Evolutionary conservation across 2,113 vertebrate species (phyloP), one percentile per base, ranked within the genome.

Genomic region (Mus pahari): DNA sequence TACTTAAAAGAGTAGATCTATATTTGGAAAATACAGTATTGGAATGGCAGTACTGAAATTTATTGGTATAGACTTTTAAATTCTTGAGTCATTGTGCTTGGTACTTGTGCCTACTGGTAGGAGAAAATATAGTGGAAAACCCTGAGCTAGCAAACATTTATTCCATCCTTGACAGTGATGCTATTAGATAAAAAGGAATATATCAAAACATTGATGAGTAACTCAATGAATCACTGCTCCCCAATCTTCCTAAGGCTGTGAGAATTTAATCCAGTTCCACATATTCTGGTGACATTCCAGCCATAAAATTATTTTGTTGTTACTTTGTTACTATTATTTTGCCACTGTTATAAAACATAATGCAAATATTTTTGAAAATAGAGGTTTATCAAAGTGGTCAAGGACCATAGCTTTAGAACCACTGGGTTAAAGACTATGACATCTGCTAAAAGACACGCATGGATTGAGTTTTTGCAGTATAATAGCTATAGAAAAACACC

Each of bases 171-270:
- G 97, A 98, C 98, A 99, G 99, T 99, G 98, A 99, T 99, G 99
- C 99, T 98, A 98, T 98, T 98, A 98, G 98, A 98, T 98, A 97
- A 98, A 98, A 96, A 98, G 99, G 98, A 98, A 99, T 99, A 99
- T 99, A 99, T 98, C 99, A 99, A 99, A 99, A 99, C 98, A 99
- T 99, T 91, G 99, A 99, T 97, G 99, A 99, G 93, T 99, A 99
- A 98, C 99, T 99, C 98, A 99, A 99, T 98, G 99, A 99, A 99
- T 99, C 99, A 68, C 28, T 64, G 62, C 8, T 10, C 26, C 24
- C 9, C 62, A 64, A 64, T 9, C 60, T 64, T 64, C 62, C 62
- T 31, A 68, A 68, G 10, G 28, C 64, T 68, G 11, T 68, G 64
- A 68, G 11, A 28, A 31, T 68, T 31, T 68, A 68, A 68, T 68